Base-by-base conservation (phyloP, 1,140 invertebrate species). In the Aphelenchoides besseyi region DNA sequence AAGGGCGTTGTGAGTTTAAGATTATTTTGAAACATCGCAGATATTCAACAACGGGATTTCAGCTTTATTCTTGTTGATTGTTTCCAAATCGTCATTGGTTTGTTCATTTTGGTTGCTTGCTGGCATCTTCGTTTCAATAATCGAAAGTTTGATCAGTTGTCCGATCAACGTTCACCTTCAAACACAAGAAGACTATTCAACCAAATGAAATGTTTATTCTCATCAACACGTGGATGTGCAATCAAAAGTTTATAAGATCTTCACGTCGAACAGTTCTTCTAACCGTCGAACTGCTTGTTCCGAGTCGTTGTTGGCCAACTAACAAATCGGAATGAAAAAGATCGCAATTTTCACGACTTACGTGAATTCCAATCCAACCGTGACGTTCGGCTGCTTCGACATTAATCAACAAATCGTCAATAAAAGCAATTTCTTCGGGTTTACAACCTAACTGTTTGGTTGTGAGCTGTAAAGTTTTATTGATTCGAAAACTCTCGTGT, bases 341-440 rank as follows among this genome's bases (percentile, higher is more conserved):
- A n/a, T n/a, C n/a, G n/a, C n/a, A n/a, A n/a, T n/a, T n/a, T n/a
- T n/a, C n/a, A n/a, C n/a, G n/a, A n/a, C n/a, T n/a, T n/a, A n/a
- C n/a, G 23, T 55, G 53, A 16, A 55, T 26, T 12, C 8, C 53
- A 16, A 3, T 55, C 9, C 18, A 28, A n/a, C 64, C 64, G 53
- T 28, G 64, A 57, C 9, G 33, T 67, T 67, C 36, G 16, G 64
- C 64, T 16, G 33, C 64, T n/a, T 57, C 36, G 32, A 18, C 18
- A 28, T 67, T 67, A 8, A 18, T 29, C 29, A 28, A 16, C 36
- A 67, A n/a, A 67, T 67, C 64, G 36, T 67, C 64, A 2, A 67
- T 36, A 67, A 67, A 67, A 23, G 53, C 29, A 26, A 32, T 59
- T 41, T 67, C 36, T 5, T 52, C 23, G 3, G 9, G 9, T 23